These are phyloP conservation scores for Drosophila orosa DNA, from an alignment of 1,140 invertebrate genomes.

Conservation along the genomic window DNA sequence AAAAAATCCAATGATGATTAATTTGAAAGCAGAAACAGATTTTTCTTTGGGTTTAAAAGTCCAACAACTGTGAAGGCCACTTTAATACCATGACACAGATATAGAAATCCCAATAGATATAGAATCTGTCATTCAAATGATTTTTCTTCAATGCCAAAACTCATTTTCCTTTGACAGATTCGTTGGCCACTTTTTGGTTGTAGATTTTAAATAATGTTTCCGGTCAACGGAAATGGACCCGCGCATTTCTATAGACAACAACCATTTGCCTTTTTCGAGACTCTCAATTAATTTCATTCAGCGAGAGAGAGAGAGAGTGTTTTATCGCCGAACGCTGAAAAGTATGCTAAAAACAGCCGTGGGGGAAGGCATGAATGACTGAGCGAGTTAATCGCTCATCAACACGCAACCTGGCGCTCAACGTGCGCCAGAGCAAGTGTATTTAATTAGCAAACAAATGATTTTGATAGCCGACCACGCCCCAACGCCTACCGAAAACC, in stretches of 20 bases:
- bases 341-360: slow-evolving; percentile 14
- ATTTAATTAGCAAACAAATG: slow-evolving; percentile 76
- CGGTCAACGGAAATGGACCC: slow-evolving; percentile 20
- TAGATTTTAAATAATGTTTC: slow-evolving; percentile 36
- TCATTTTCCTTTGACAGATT: not conserved
- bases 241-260: not conserved
- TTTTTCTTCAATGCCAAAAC: not conserved
- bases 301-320: not conserved
- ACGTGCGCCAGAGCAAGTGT: slow-evolving; percentile 44
- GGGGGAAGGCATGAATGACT: not conserved
- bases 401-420: slow-evolving; percentile 40
- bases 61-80: too few species aligned
- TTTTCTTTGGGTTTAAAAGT: not conserved
- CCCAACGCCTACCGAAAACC: slow-evolving; percentile 13
- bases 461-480: slow-evolving; percentile 50
- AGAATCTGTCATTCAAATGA: not conserved
- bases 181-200: not conserved
- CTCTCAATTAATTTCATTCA: slow-evolving; percentile 42
- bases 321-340: slow-evolving; percentile 29
- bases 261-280: slow-evolving; percentile 9
- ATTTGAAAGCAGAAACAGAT: not conserved
- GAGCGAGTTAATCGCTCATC: slow-evolving; percentile 64
- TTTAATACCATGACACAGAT: not conserved
- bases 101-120: not conserved
- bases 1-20: not conserved